These are phyloP conservation scores for Paramormyrops kingsleyae DNA, from an alignment of 2,113 vertebrate genomes.

Conservation along the genomic window DNA sequence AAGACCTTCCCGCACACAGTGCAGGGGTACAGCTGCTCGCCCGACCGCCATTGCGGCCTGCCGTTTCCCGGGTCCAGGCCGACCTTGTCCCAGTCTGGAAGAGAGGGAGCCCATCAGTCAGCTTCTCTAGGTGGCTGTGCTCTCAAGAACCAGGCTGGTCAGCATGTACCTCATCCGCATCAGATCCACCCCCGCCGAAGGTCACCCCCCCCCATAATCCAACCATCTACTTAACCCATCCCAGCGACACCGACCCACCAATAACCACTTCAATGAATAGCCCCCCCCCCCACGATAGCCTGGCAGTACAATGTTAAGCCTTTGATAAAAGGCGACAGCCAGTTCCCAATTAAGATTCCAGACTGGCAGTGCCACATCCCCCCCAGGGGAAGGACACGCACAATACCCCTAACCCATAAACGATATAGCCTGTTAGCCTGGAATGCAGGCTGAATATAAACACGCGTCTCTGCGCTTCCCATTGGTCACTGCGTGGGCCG, in stretches of 20 bases:
- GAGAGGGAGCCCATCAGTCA: not conserved
- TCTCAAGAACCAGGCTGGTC: not conserved
- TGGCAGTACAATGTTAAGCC: conserved; percentile 31
- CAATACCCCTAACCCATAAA: not conserved
- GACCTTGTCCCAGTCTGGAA: conserved; percentile 77
- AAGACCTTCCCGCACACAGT: conserved; percentile 95
- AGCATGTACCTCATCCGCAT: not conserved
- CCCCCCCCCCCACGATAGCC: not conserved
- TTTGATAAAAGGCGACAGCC: conserved; percentile 38
- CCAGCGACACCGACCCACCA: not conserved
- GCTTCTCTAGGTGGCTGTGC: not conserved
- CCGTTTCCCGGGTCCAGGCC: conserved; percentile 79
- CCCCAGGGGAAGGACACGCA: not conserved
- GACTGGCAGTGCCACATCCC: conserved; percentile 24
- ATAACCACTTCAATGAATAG: not conserved
- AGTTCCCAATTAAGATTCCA: conserved; percentile 38
- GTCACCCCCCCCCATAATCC: not conserved
- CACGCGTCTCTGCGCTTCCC: not conserved
- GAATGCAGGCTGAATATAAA: not conserved
- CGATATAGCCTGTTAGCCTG: not conserved
- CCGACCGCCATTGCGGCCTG: conserved; percentile 82
- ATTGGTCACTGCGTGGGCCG: not conserved
- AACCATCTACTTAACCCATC: not conserved
- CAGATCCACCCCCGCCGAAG: not conserved
- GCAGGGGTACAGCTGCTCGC: conserved; percentile 90